Base-by-base conservation (phyloP, 2,113 vertebrate species). In the Arenaria interpres region DNA sequence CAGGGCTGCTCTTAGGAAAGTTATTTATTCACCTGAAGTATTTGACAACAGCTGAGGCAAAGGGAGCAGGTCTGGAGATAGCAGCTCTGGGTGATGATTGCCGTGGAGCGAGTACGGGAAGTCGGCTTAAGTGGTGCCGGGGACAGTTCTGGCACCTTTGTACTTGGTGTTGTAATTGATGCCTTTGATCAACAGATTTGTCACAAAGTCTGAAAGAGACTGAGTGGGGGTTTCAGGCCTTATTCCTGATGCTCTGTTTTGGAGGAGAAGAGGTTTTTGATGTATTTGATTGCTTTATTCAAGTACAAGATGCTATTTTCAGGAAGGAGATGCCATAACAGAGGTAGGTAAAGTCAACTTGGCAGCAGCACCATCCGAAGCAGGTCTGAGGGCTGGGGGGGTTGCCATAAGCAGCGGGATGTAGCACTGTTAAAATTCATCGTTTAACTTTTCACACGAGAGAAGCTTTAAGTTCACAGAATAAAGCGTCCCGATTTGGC, bases 291-390 rank as follows among this genome's bases (percentile, higher is more conserved):
- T 45, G 6, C 76, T 77, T 35, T 53, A 16, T 80, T 82, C 48
- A 82, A 54, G 25, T 50, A n/a, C 35, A 35, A 82, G 79, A 10
- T 33, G 9, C 1, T 54, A 0, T 75, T 84, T 78, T 76, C 33
- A 25, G 62, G 64, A 85, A 19, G 73, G 80, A 72, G 48, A 64
- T 90, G 51, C 43, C 27, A 9, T 82, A 32, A 56, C 46, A 39
- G 22, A n/a, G 37, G 19, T 28, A 19, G 50, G 27, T 56, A 35
- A 79, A 79, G 59, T 56, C 15, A 17, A 2, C 21, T 83, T 39
- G 67, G 60, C 69, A 89, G 51, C 66, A 78, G 37, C 0, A 0
- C 50, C 3, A 1, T 28, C 7, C 4, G 51, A 73, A 73, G 43
- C n/a, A 79, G 35, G 60, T 74, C 41, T 90, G 35, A 67, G 56